These are phyloP conservation scores for Blastobasis adustella DNA, from an alignment of 2,888 invertebrate genomes.

Conservation along the genomic window DNA sequence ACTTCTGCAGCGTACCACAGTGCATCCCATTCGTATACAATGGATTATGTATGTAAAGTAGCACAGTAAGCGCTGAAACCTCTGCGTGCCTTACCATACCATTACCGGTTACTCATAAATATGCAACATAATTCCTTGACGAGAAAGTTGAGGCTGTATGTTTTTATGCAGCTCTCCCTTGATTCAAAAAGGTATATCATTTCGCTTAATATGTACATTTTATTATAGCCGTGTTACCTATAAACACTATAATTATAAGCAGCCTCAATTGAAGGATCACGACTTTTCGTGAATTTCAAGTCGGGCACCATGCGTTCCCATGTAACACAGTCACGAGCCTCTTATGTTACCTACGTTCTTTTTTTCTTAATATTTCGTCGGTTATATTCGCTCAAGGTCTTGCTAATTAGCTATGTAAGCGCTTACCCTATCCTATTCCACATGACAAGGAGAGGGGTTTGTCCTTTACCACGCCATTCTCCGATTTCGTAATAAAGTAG, in stretches of 20 bases:
- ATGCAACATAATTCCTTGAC: slow-evolving; percentile 21
- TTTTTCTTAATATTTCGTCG: too few relatives aligned
- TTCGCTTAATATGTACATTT: neutral
- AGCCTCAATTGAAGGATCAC: neutral
- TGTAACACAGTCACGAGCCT: too few relatives aligned
- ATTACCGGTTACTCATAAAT: slow-evolving; percentile 23
- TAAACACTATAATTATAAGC: neutral
- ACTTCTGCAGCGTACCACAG: neutral
- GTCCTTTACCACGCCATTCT: too few relatives aligned
- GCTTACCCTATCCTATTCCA: too few relatives aligned
- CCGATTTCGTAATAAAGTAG: too few relatives aligned
- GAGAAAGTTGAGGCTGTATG: slow-evolving; percentile 10
- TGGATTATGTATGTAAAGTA: slow-evolving; percentile 9
- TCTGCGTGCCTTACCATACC: slow-evolving; percentile 13
- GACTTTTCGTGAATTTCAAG: slow-evolving; percentile 1
- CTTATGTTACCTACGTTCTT: too few relatives aligned
- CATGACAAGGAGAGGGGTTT: too few relatives aligned
- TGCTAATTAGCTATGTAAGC: too few relatives aligned
- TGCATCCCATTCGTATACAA: slow-evolving; percentile 5
- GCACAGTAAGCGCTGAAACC: slow-evolving; percentile 16
- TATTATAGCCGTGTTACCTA: neutral
- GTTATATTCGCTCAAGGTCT: too few relatives aligned
- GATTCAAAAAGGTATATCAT: too few relatives aligned
- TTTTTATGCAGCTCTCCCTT: slow-evolving; percentile 7
- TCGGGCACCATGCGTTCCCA: neutral